A percentile compares a stretch with the other conserved stretches of the same genome.
Conservation (phyloP, 2,797 vertebrate genomes). For the Pangasius macronema region DNA sequence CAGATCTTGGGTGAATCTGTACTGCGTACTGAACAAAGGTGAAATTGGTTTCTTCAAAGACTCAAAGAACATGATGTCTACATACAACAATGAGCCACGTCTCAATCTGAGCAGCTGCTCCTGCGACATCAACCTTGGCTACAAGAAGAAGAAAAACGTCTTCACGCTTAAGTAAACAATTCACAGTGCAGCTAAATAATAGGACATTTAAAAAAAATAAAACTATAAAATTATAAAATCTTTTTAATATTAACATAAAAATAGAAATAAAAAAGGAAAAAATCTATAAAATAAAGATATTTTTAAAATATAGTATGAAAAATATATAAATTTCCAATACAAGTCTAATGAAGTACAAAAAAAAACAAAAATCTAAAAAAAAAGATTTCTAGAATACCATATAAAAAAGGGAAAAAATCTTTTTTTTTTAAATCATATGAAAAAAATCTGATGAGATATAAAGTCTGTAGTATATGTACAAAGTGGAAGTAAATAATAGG, state of each 20-base stretch:
- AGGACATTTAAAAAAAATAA: not conserved
- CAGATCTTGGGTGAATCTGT: slow-evolving; percentile 96
- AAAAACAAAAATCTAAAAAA: no score
- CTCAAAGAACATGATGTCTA: slow-evolving; percentile 78
- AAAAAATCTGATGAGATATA: not conserved
- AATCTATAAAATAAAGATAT: not conserved
- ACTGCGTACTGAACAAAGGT: slow-evolving; percentile 93
- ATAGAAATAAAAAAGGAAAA: not conserved
- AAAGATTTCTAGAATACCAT: not conserved
- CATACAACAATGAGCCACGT: slow-evolving; percentile 85
- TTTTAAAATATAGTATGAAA: not conserved
- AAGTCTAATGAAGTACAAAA: not conserved
- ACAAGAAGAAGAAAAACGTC: slow-evolving; percentile 98
- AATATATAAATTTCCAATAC: not conserved
- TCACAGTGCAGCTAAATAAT: not conserved
- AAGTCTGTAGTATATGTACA: not conserved
- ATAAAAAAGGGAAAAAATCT: not conserved
- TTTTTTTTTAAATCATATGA: not conserved
- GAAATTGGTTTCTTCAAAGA: slow-evolving; percentile 97
- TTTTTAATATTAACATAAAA: not conserved
- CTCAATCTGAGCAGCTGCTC: slow-evolving; percentile 84
- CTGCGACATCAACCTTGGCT: slow-evolving; percentile 88
- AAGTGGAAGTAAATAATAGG: not conserved
- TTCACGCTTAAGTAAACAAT: slow-evolving; percentile 89
- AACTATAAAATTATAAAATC: not conserved